Evolutionary conservation across 2,797 vertebrate species (phyloP).

Genomic region (Channa striata): DNA sequence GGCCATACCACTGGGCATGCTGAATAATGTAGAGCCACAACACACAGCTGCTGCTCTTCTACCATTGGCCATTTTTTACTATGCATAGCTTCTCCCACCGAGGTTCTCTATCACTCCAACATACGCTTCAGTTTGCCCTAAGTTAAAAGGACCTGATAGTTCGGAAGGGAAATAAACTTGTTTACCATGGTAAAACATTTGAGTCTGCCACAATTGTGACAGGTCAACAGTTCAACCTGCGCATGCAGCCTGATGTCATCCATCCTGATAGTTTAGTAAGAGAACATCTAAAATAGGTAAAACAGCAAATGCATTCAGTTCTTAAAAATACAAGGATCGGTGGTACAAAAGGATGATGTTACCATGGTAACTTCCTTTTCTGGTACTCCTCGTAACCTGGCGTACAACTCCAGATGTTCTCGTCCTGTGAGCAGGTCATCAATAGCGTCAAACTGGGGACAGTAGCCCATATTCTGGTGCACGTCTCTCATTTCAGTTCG

Average conservation of each 20-base stretch:
- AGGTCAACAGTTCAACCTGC: not conserved
- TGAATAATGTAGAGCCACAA: conserved; percentile 79
- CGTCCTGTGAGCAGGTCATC: conserved; percentile 94
- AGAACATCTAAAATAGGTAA: not conserved
- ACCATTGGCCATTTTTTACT: conserved; percentile 68
- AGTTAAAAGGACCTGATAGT: conserved; percentile 37
- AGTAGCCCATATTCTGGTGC: conserved; percentile 97
- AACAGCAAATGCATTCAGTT: not conserved
- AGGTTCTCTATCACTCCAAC: conserved; percentile 62
- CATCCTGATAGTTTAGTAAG: too few relatives aligned
- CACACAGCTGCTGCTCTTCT: conserved; percentile 65
- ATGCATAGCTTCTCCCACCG: conserved; percentile 66
- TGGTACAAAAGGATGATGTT: conserved; percentile 49
- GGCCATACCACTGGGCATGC: conserved; percentile 66
- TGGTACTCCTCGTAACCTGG: conserved; percentile 93
- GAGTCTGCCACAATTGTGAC: not conserved
- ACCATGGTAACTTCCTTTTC: conserved; percentile 95
- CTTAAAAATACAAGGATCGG: not conserved
- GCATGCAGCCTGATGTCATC: not conserved
- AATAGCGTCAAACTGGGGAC: conserved; percentile 97
- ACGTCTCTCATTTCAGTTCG: conserved; percentile 90
- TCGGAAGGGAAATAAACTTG: conserved; percentile 8
- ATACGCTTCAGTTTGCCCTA: conserved; percentile 35
- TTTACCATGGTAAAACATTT: not conserved
- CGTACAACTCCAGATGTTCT: conserved; percentile 97